phyloP scores from a whole-genome alignment of 2,113 vertebrate genomes.

The Apteryx owenii region DNA sequence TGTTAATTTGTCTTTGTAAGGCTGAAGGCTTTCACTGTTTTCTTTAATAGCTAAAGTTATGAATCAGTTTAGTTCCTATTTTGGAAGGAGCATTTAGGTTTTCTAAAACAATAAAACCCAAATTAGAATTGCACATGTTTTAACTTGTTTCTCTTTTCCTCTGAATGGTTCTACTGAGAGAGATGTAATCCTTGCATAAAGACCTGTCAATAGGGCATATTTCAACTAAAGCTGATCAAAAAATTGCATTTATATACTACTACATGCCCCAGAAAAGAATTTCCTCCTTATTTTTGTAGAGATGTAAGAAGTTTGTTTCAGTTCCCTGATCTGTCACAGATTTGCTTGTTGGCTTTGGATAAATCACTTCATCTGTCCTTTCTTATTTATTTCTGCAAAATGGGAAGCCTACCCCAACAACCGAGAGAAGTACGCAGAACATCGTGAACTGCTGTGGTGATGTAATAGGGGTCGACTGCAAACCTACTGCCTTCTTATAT shows the following conservation, averaged over 20 bases:
- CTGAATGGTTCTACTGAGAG: not conserved
- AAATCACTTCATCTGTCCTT: not conserved
- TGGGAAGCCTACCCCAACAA: not conserved
- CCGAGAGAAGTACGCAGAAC: not conserved
- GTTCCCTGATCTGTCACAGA: not conserved
- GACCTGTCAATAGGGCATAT: not conserved
- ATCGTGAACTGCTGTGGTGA: not conserved
- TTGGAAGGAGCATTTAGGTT: conserved; percentile 8
- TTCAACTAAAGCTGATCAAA: not conserved
- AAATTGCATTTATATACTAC: not conserved
- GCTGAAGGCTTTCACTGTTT: not conserved
- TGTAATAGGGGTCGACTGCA: not conserved
- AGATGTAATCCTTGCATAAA: not conserved
- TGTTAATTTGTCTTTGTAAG: conserved; percentile 38
- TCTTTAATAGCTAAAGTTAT: conserved; percentile 19
- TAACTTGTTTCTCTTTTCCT: not conserved
- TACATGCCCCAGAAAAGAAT: not conserved
- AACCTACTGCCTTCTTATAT: not conserved
- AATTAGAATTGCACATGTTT: not conserved
- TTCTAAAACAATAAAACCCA: conserved; percentile 14
- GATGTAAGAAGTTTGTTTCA: not conserved
- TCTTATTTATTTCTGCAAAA: not conserved
- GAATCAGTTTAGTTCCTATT: conserved; percentile 1
- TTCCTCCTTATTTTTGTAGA: not conserved
- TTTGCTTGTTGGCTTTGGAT: not conserved